phyloP scores from a whole-genome alignment of 2,797 vertebrate genomes.

The Cetoscarus ocellatus region DNA sequence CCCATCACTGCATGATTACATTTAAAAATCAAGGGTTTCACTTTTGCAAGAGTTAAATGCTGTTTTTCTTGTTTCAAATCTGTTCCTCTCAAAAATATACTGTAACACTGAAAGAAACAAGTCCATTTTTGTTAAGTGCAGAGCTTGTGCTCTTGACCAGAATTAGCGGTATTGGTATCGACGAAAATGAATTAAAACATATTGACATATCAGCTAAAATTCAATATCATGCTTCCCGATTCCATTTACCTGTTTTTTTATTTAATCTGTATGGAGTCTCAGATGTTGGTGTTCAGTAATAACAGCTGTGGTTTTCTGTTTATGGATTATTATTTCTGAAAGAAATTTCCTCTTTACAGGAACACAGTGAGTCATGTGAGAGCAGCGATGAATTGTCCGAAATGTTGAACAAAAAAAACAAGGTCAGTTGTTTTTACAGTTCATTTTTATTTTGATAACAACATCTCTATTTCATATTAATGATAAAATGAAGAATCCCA shows the following conservation, averaged over 20 bases:
- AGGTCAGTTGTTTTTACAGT: constrained; percentile 62
- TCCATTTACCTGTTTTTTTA: not conserved
- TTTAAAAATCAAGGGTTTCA: no score
- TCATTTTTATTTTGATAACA: not conserved
- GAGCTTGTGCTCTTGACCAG: no score
- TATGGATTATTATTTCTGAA: not conserved
- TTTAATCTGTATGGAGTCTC: not conserved
- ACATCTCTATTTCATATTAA: not conserved
- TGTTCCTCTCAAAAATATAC: no score
- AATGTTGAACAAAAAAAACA: constrained; percentile 52
- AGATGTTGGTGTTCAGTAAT: not conserved
- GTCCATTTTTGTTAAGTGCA: no score
- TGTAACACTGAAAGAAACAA: no score
- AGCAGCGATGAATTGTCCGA: accelerated
- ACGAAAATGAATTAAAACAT: no score
- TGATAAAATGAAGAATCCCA: not conserved
- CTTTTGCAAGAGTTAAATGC: no score
- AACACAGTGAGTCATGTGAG: accelerated
- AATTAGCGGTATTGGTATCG: no score
- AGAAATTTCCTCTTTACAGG: constrained; percentile 19
- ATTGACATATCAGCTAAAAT: no score
- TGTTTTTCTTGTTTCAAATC: no score
- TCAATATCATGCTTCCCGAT: no score
- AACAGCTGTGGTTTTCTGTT: not conserved
- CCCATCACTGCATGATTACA: no score